Conservation (phyloP, 1,140 invertebrate genomes). For the Chymomyza costata region DNA sequence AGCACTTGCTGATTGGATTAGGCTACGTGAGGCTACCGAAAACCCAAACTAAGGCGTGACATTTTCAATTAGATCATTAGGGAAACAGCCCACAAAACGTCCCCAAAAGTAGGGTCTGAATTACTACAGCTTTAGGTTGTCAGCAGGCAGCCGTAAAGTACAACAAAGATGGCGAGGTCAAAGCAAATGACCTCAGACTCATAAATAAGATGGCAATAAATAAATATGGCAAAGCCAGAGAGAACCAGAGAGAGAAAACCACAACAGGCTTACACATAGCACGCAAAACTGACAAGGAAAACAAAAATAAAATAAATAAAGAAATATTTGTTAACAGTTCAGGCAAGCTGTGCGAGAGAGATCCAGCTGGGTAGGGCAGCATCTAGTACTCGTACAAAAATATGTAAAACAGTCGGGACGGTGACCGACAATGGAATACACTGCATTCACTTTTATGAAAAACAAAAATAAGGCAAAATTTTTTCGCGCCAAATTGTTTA, state of each 20-base stretch:
- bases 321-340: conserved; percentile 39
- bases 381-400: conserved; percentile 3
- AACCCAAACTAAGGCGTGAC: too few relatives aligned
- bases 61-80: too few relatives aligned
- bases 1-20: too few relatives aligned
- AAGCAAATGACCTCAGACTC: conserved; percentile 11
- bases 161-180: conserved; percentile 22
- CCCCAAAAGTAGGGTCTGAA: too few relatives aligned
- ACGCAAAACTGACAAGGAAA: conserved; percentile 8
- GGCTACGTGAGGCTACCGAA: too few relatives aligned
- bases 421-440: too few relatives aligned
- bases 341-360: background rate
- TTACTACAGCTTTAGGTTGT: conserved; percentile 50
- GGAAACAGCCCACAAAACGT: too few relatives aligned
- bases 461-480: too few relatives aligned
- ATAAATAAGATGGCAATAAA: conserved; percentile 56
- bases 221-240: conserved; percentile 34
- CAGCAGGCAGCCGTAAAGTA: background rate
- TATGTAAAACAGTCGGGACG: too few relatives aligned
- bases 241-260: conserved; percentile 6
- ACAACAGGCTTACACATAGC: too few relatives aligned
- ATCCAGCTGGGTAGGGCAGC: background rate
- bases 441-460: too few relatives aligned
- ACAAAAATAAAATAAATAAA: conserved; percentile 50
- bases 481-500: too few relatives aligned